Conservation (phyloP, 1,140 invertebrate species). For the Drosophila melanogaster region DNA sequence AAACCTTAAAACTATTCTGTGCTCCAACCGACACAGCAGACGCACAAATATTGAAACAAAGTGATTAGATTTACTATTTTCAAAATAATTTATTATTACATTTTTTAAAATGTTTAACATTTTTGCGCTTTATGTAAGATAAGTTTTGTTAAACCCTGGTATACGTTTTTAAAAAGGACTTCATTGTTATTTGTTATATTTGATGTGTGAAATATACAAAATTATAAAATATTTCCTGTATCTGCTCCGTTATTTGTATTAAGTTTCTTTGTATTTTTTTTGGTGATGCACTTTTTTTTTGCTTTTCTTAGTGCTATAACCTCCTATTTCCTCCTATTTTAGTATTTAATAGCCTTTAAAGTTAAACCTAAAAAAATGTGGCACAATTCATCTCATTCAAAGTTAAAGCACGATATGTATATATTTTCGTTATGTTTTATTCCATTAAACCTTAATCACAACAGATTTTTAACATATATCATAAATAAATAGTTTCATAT, state of each 20-base stretch:
- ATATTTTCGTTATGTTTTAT: too few species aligned
- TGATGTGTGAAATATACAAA: neutral
- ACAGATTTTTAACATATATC: too few species aligned
- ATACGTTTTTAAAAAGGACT: constrained; percentile 15
- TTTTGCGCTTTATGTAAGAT: neutral
- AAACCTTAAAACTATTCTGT: too few species aligned
- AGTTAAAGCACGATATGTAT: neutral
- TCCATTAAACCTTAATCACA: too few species aligned
- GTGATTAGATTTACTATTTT: too few species aligned
- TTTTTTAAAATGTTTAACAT: neutral
- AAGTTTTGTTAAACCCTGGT: constrained; percentile 20
- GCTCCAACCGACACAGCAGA: too few species aligned
- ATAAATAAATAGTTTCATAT: too few species aligned
- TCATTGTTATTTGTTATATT: constrained; percentile 14
- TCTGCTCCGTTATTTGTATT: neutral
- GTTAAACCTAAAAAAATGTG: neutral
- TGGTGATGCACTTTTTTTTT: neutral
- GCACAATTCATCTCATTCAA: too few species aligned
- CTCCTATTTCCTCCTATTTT: neutral
- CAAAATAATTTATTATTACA: too few species aligned
- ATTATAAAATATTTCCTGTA: neutral
- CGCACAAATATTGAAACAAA: too few species aligned
- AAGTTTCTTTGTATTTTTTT: neutral
- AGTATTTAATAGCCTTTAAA: neutral
- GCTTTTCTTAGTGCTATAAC: neutral